Base-by-base conservation (phyloP, 2,113 vertebrate species). In the Callithrix jacchus region DNA sequence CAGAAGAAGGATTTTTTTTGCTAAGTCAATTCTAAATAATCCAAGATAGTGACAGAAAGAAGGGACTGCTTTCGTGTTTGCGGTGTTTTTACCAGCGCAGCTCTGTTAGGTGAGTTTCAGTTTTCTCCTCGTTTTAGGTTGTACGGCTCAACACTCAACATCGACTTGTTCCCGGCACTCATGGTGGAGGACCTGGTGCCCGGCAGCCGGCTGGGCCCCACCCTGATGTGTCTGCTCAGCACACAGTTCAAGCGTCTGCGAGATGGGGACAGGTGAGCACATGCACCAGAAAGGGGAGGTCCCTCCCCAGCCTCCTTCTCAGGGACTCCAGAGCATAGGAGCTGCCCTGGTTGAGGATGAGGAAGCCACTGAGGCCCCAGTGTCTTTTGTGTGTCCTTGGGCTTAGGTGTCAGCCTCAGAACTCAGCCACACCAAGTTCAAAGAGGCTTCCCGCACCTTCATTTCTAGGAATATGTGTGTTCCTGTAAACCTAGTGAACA, bases 161-260 rank as follows among this genome's bases (percentile, higher is more conserved):
- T 99, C 20, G 99, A 99, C 97, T 95, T 99, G 8, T 99, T 99
- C 98, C 99, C 99, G 1, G 99, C 99, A n/a, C 98, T 99, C 89
- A 99, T 99, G 99, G 99, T 99, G 76, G 99, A 99, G 97, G 99
- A 99, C 91, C 97, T 99, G 94, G 98, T 99, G 81, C 99, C 99
- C 0, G 99, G 99, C 27, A 99, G 99, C 96, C 98, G 99, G 52
- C 82, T 99, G 96, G 99, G 99, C 11, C 99, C 99, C 25, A 99
- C 99, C 5, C 98, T 99, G 80, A 99, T 99, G 99, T 99, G 99
- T 95, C 98, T 99, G 91, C 98, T 99, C 79, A 98, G 98, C 76
- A 97, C 99, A 8, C 99, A 99, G 96, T 99, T 99, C 96, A 99
- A 98, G 95, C 99, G 99, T 2, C 97, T 99, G 52, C 98, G 99